Evolutionary conservation across 2,113 vertebrate species (phyloP), one percentile per base, ranked within the genome.

Genomic region (Carettochelys insculpta): DNA sequence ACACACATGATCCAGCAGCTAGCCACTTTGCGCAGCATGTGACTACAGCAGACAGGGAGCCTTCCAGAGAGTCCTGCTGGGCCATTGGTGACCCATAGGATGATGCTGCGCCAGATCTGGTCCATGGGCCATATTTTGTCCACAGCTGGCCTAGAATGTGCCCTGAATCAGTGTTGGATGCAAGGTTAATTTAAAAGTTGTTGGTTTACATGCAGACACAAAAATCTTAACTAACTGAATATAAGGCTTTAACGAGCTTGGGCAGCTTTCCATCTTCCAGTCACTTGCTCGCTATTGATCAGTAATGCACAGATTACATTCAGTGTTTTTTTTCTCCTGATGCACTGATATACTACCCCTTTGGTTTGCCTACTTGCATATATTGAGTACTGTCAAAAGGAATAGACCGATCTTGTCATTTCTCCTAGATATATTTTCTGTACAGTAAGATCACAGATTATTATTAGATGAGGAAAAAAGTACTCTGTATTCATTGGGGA

Each of bases 371-470:
- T 54, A n/a, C 20, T 76, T 47, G 13, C 54, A 24, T 34, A n/a
- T 43, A 56, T 58, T 85, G 41, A 77, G 0, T 5, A 73, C 31
- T 50, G 6, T 56, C 41, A 52, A 29, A 43, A 29, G 1, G 45
- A 77, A 65, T 79, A 79, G 12, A 16, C 56, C 61, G 48, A 78
- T 61, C 7, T 25, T 73, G 45, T 19, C 1, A 1, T 19, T 87
- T 89, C 43, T 50, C 92, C 4, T 76, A 16, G 29, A n/a, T 48
- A n/a, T 77, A 43, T 88, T 83, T 85, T 78, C 8, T 87, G 83
- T 91, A 52, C 43, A 47, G 80, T 82, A 54, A 76, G 82, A 34
- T 86, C 65, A 9, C n/a, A 83, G 52, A 68, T 38, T 4, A 12
- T 54, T 2, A 56, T 83, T 93, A 86, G 20, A 29, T 58, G 61